Conservation (phyloP, 2,797 vertebrate species). For the Oophaga sylvatica region DNA sequence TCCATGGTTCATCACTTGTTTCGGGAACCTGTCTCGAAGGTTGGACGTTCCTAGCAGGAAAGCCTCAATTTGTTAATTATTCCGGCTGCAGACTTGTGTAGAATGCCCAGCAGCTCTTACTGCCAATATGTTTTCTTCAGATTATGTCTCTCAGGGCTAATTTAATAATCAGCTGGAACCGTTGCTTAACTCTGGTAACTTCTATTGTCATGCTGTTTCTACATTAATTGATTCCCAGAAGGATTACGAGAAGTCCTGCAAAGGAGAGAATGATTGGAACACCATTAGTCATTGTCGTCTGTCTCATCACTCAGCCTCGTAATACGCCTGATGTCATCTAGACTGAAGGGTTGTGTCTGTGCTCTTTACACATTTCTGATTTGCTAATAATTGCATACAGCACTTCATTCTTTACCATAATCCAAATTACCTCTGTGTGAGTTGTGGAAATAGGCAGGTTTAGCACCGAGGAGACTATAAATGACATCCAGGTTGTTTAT, state of each 20-base stretch:
- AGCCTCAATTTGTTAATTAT: conserved; percentile 26
- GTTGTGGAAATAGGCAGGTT: background rate
- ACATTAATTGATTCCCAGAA: conserved; percentile 49
- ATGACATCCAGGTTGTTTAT: background rate
- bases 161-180: conserved; percentile 56
- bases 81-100: conserved; percentile 6
- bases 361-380: background rate
- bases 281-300: background rate
- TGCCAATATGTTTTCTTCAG: conserved; percentile 40
- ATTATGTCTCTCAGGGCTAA: conserved; percentile 47
- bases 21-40: background rate
- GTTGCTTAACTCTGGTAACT: conserved; percentile 17
- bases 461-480: background rate
- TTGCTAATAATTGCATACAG: background rate
- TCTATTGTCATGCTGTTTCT: conserved; percentile 50
- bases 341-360: background rate
- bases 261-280: conserved; percentile 24
- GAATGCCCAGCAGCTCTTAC: conserved; percentile 1
- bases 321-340: conserved; percentile 1
- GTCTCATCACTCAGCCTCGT: conserved; percentile 11
- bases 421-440: background rate
- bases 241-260: conserved; percentile 9
- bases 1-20: background rate
- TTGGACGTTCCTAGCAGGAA: conserved; percentile 5
- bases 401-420: background rate